Evolutionary conservation across 2,113 vertebrate genomes (phyloP), one percentile per base, ranked within the genome.

Genomic region (Pleuronectes platessa): DNA sequence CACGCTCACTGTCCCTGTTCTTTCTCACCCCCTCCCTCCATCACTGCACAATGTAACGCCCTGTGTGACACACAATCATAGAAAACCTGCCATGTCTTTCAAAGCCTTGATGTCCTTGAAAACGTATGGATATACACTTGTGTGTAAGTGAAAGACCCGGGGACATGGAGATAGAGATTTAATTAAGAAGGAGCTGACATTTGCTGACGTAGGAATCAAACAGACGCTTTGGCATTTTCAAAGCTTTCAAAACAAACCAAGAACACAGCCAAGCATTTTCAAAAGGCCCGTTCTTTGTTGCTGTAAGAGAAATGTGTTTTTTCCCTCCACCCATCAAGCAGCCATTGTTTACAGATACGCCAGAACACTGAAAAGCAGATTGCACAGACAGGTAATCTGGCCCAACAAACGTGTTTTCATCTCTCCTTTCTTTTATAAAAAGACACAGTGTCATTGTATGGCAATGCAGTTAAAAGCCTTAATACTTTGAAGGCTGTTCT

Each of bases 41-140:
- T 61, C 60, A 49, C 24, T 51, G 58, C 35, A 78, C 45, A 65
- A 14, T 61, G 55, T 51, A n/a, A 78, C 13, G 17, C 61, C 47
- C 40, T 37, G 9, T 66, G 61, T 78, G 77, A 76, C 75, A 76
- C 76, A 66, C 78, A 76, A 79, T 84, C 51, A 20, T 45, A 67
- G 68, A 71, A 67, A 76, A 81, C 61, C 9, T 21, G 66, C 21
- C 21, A 51, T 47, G 21, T 15, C 47, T 60, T 66, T 13, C 51
- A 71, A 45, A 5, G 42, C 58, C 11, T 70, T 49, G 10, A 66
- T 37, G 35, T 47, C 5, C 63, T 63, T 26, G 26, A 60, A 40
- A n/a, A 14, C 26, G 12, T 17, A 23, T 42, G 45, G 65, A 0
- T 40, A 59, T 55, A 37, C 26, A 20, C 20, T 18, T 15, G 31